phyloP scores from a whole-genome alignment of 2,888 invertebrate genomes.

The Torymus auratus region DNA sequence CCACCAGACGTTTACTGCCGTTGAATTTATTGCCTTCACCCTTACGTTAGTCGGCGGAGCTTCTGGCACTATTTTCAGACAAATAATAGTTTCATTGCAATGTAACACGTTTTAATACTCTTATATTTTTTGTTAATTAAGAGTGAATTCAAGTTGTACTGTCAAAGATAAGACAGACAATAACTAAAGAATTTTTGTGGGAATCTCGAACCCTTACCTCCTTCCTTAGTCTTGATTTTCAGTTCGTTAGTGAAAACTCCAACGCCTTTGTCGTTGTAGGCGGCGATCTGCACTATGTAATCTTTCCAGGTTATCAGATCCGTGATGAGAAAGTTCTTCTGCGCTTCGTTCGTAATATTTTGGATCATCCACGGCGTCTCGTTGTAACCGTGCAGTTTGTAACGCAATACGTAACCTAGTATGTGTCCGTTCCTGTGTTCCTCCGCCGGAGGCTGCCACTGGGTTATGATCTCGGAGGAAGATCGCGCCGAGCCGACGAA shows the following conservation, averaged over 20 bases:
- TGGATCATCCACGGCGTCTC: conserved; percentile 91
- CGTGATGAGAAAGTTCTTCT: conserved; percentile 92
- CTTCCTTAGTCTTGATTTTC: conserved; percentile 96
- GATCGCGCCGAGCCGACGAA: conserved; percentile 97
- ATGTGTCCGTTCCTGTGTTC: conserved; percentile 97
- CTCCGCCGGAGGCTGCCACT: conserved; percentile 97
- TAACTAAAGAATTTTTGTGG: no score
- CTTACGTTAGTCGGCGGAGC: conserved; percentile 91
- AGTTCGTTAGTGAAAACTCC: conserved; percentile 94
- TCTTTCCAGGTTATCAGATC: conserved; percentile 98
- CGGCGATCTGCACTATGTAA: conserved; percentile 97
- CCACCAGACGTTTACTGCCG: conserved; percentile 91
- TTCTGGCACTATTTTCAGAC: conserved; percentile 83
- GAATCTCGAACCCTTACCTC: conserved; percentile 76
- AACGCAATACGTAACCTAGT: conserved; percentile 94
- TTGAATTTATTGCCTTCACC: conserved; percentile 90
- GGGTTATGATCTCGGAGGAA: conserved; percentile 95
- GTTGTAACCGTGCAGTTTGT: conserved; percentile 93
- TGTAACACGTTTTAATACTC: neutral
- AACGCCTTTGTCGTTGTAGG: conserved; percentile 97
- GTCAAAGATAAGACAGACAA: no score
- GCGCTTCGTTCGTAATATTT: conserved; percentile 95
- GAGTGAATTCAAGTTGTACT: neutral
- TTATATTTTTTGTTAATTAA: conserved; percentile 4
- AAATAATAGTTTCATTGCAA: neutral